Evolutionary conservation across 2,888 invertebrate genomes (phyloP), one percentile per base, ranked within the genome.

Genomic region (Harpalus rufipes): DNA sequence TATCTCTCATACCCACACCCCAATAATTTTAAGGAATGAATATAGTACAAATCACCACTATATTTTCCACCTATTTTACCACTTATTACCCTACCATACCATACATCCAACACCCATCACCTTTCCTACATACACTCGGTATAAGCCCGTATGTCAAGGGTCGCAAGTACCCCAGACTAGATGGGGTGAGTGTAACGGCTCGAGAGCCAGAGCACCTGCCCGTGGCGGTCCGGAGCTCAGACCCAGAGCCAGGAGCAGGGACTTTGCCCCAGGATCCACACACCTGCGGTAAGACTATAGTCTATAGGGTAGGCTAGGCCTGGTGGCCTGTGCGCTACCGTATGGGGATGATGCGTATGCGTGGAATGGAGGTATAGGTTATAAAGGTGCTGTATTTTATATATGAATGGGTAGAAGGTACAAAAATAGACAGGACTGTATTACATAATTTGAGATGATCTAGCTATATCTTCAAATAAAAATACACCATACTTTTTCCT

Each of bases 201-300:
- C 56, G 72, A 39, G 84, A 25, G 63, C 44, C 12, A 3, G 44
- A 51, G 44, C 44, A 81, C 81, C 81, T 81, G 81, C 81, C 81
- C 81, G 68, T 56, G 81, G 81, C 56, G 81, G 63, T 25, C 41
- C 65, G 63, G 41, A 21, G 12, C 21, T 16, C 61, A 32, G 32
- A n/a, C 21, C 32, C 32, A 12, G 25, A 32, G 32, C 68, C 16
- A 7, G 68, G 39, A 63, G 32, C 39, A 25, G 68, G 39, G 68
- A 10, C n/a, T 32, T 14, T 14, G 14, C 39, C 12, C 18, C 58
- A 74, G 76, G 59, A 59, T 18, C 14, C 14, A 21, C 78, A 84
- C 84, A 84, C 84, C 84, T 84, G 84, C 84, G 78, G 63, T 2
- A 32, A 4, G 32, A 6, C 5, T 32, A 32, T 6, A 4, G 32